Evolutionary conservation across 2,888 invertebrate genomes (phyloP), one percentile per base, ranked within the genome.

Genomic region (Limenitis camilla): DNA sequence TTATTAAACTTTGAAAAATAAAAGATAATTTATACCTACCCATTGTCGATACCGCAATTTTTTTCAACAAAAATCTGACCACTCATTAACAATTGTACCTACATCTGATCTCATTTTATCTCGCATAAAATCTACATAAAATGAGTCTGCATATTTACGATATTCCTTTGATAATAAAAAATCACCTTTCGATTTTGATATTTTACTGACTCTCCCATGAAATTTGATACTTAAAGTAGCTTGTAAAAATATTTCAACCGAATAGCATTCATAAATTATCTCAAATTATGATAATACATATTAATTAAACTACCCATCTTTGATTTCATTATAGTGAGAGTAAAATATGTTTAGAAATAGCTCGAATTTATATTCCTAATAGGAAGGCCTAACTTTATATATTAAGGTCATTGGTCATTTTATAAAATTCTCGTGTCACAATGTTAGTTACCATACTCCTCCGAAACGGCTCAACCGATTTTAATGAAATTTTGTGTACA

Each of bases 121-220:
- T 45, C 36, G 19, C 45, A 45, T 45, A 45, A 45, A 45, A 45
- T 45, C n/a, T 6, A 40, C 33, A 51, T 51, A 40, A 51, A 51
- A 51, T 51, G 44, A 51, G 50, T 45, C 43, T 27, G 33, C 30
- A 29, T 45, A 40, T 45, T 51, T 51, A 51, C 45, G 32, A 51
- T 33, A 35, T 45, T 39, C 27, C 5, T 35, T 49, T 29, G 19
- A 41, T 5, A 49, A 35, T 49, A 49, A 49, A 45, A 49, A 36
- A 41, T 42, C 11, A 41, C 41, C n/a, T 49, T 40, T 35, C n/a
- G 33, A 49, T 42, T 28, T 19, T 29, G 11, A 49, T 42, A 39
- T 44, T 50, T 44, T 44, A 50, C 32, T 39, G 43, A 32, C 29
- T 42, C 42, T 38, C 38, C 43, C 33, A 50, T 44, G 44, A 44